Base-by-base conservation (phyloP, 1,140 invertebrate genomes). In the Bombus pascuorum region DNA sequence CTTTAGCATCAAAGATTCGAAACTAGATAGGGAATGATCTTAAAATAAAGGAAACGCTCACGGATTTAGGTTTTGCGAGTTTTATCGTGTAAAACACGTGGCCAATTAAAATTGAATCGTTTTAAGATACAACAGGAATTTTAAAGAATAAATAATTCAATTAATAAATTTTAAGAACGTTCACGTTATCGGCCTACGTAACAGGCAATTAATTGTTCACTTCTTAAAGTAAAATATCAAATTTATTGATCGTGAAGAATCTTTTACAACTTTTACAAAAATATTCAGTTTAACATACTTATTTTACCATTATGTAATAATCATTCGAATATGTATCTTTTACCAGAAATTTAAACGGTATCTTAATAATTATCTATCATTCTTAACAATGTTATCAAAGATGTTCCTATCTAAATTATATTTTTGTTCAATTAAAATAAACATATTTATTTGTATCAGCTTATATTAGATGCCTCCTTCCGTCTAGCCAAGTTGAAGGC, bases 321-420 rank as follows among this genome's bases (percentile, higher is more conserved):
- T 57, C 10, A 28, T 34, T 28, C 22, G 8, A 28, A 6, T 15
- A 8, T 59, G 53, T 28, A 5, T 53, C 37, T 37, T 66, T 68
- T 68, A 42, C 3, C 44, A 39, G 4, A 59, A 79, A 44, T 62
- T 79, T 79, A 59, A 53, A 37, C 18, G 18, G 32, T 44, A 78
- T 5, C 18, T 47, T 72, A 80, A 9, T 68, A 59, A 62, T 37
- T 71, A 71, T 28, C 28, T 79, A 84, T 5, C 15, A 15, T 72
- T 62, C 37, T 53, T 47, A 42, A 80, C n/a, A 37, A 25, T 62
- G 72, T 37, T 72, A 85, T n/a, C 8, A 25, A 37, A 47, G 25
- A 80, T 73, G 83, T 85, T 85, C 83, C 83, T 85, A 85, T 22
- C 80, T 85, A 62, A 62, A 15, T 68, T 80, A 72, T 62, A 70